Evolutionary conservation across 1,140 invertebrate species (phyloP), one percentile per base, ranked within the genome.

Genomic region (Caenorhabditis briggsae): DNA sequence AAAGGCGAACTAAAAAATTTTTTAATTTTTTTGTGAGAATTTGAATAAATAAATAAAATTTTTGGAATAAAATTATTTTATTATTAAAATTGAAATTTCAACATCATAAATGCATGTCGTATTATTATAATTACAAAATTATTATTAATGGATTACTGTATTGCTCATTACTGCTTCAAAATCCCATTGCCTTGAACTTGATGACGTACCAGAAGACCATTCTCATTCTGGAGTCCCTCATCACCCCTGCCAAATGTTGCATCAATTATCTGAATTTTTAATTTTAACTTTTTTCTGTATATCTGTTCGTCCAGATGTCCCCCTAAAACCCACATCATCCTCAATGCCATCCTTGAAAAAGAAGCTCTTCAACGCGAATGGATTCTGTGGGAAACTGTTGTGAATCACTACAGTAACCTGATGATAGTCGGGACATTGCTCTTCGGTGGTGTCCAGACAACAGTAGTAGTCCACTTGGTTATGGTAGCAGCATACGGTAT

Each of bases 401-500:
- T 92, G 91, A 64, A 92, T 92, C 43, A 92, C 91, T 48, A 92
- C 91, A 18, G 91, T 92, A 16, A 92, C 91, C 85, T 86, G 48
- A 86, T 64, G 64, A 25, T 65, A 84, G 14, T 84, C 46, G 7
- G 83, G 58, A 48, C 50, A 55, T 41, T 65, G 82, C 43, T 86
- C 48, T 23, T 61, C 88, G 23, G 86, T 88, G 14, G 92, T 88
- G 58, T 91, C 89, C 50, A 91, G 87, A 64, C 91, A 92, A 87
- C 91, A 92, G 83, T 90, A 91, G 65, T 92, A 92, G 85, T 92
- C 91, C 25, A 92, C 91, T 46, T 92, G 90, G 86, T 92, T 92
- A 82, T 92, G 90, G 74, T 90, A 92, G 85, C 91, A 92, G 83
- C 91, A 92, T 16, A 92, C 91, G 25, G 89, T 88, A 14, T 83